Conservation (phyloP, 92 coral and sea anemone species). For the Actinostola sp. region DNA sequence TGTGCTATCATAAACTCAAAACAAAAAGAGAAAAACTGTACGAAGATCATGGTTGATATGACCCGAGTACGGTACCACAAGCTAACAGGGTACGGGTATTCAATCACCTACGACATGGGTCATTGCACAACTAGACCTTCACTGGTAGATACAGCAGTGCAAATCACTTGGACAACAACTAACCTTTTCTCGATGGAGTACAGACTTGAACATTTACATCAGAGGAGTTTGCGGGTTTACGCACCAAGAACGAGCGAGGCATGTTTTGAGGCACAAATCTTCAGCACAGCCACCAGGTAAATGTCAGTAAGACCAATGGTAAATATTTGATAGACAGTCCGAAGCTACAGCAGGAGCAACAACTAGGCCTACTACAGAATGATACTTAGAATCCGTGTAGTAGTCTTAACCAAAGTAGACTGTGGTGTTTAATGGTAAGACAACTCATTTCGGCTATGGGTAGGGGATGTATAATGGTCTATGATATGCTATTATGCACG, state of each 20-base stretch:
- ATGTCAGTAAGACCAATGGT: neutral
- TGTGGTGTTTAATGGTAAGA: neutral
- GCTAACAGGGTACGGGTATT: conserved; percentile 13
- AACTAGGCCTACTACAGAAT: neutral
- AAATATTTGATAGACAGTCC: conserved; percentile 31
- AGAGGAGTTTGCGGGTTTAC: conserved; percentile 1
- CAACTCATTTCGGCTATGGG: neutral
- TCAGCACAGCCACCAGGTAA: neutral
- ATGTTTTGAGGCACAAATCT: conserved; percentile 6
- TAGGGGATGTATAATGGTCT: neutral
- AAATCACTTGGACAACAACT: neutral
- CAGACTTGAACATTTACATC: neutral
- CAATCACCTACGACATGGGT: neutral
- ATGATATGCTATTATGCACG: conserved; percentile 5
- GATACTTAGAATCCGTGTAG: neutral
- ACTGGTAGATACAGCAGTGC: neutral
- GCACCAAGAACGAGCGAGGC: conserved; percentile 34
- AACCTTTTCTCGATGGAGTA: conserved; percentile 7
- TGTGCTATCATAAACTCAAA: conserved; percentile 17
- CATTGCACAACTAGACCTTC: conserved; percentile 4
- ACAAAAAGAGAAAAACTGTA: conserved; percentile 27
- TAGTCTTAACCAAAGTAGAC: neutral
- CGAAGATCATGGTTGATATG: neutral
- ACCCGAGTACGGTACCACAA: neutral
- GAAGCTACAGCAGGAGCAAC: neutral